Conservation (phyloP, 2,888 invertebrate genomes). For the Chalcis sispes region DNA sequence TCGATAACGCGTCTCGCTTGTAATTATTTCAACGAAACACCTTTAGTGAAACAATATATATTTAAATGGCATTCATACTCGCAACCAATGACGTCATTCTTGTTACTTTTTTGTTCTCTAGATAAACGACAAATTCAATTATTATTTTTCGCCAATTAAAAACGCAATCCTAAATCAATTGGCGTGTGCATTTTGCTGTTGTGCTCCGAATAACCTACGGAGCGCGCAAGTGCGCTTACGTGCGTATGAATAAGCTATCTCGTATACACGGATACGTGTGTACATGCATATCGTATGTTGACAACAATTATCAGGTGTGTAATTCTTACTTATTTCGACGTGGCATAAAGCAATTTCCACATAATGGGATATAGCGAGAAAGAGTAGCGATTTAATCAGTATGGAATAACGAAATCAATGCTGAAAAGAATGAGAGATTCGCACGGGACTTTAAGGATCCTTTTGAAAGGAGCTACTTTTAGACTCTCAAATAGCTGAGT, state of each 20-base stretch:
- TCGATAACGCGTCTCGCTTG: not conserved
- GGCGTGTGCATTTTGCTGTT: conserved; percentile 14
- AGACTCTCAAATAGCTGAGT: conserved; percentile 17
- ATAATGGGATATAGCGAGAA: not conserved
- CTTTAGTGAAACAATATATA: conserved; percentile 5
- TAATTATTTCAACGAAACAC: not conserved
- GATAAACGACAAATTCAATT: conserved; percentile 38
- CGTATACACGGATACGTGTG: not conserved
- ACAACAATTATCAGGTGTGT: too few species aligned
- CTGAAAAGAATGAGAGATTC: too few species aligned
- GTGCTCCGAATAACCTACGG: conserved; percentile 38
- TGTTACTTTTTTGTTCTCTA: not conserved
- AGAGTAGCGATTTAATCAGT: not conserved
- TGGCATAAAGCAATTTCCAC: not conserved
- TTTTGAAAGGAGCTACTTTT: conserved; percentile 1
- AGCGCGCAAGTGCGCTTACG: not conserved
- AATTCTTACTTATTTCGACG: conserved; percentile 28
- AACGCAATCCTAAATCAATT: conserved; percentile 10
- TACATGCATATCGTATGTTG: too few species aligned
- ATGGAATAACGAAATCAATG: not conserved
- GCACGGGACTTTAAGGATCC: conserved; percentile 4
- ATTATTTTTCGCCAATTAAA: conserved; percentile 30
- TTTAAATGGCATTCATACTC: conserved; percentile 22
- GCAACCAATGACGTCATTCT: conserved; percentile 12
- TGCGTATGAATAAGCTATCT: too few species aligned